Percentiles rank a stretch among this genome's conserved stretches.
Evolutionary conservation across 92 coral and sea anemone species (phyloP).

Genomic region (Phenganax marumi): DNA sequence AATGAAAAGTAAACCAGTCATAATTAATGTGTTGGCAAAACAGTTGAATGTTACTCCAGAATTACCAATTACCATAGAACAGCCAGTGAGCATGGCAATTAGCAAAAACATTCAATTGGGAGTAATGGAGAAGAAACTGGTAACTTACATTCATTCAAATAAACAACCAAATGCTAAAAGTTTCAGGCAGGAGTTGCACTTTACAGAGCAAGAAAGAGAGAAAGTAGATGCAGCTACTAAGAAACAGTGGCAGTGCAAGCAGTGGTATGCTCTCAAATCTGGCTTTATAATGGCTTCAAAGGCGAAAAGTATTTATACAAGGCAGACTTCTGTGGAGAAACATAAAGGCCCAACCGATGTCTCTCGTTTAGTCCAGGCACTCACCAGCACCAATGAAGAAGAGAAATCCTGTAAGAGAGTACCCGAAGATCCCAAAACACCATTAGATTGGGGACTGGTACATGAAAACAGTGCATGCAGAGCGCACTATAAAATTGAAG

Average conservation of each 20-base stretch:
- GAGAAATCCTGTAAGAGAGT: background rate
- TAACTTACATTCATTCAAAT: background rate
- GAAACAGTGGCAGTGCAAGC: conserved; percentile 72
- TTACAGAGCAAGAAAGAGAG: conserved; percentile 63
- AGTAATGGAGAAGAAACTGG: background rate
- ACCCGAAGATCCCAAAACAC: conserved; percentile 5
- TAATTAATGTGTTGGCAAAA: background rate
- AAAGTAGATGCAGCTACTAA: conserved; percentile 48
- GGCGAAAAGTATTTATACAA: conserved; percentile 66
- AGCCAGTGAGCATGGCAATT: background rate
- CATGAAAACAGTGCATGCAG: conserved; percentile 19
- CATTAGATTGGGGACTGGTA: conserved; percentile 29
- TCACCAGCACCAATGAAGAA: conserved; percentile 13
- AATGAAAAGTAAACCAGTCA: conserved; percentile 13
- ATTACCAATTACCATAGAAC: background rate
- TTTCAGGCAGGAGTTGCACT: conserved; percentile 13
- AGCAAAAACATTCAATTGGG: background rate
- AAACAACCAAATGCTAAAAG: background rate
- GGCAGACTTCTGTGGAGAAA: conserved; percentile 64
- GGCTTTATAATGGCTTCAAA: conserved; percentile 74
- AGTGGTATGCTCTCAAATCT: conserved; percentile 58
- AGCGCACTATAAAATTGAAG: conserved; percentile 17
- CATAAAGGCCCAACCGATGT: conserved; percentile 49
- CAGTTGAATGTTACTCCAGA: background rate
- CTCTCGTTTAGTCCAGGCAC: conserved; percentile 54